Percentiles rank a stretch among this genome's conserved stretches.
These are phyloP conservation scores for Sialis fuliginosa DNA, from an alignment of 2,888 invertebrate species.

Conservation along the genomic window DNA sequence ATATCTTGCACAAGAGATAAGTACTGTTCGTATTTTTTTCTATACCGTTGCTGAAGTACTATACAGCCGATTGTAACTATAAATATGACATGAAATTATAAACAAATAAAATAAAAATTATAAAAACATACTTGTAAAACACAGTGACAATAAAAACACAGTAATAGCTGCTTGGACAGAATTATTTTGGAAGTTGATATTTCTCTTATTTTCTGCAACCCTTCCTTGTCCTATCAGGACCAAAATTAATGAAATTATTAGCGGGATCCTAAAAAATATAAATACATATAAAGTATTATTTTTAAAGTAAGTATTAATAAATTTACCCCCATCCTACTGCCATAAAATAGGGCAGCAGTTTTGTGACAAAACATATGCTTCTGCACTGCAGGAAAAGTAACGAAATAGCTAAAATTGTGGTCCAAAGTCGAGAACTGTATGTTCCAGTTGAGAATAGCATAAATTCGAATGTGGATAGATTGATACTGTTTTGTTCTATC, in stretches of 20 bases:
- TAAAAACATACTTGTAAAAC: conserved; percentile 50
- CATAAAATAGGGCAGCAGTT: conserved; percentile 51
- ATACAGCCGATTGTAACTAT: conserved; percentile 64
- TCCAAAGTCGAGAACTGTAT: conserved; percentile 72
- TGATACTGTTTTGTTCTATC: conserved; percentile 36
- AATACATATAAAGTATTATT: neutral
- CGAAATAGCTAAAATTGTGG: conserved; percentile 63
- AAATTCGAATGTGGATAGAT: conserved; percentile 49
- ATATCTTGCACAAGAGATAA: conserved; percentile 14
- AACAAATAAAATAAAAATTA: neutral
- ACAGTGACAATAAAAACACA: conserved; percentile 56
- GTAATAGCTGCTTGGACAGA: conserved; percentile 61
- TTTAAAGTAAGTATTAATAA: conserved; percentile 2
- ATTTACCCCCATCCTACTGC: conserved; percentile 38
- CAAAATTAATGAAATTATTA: conserved; percentile 44
- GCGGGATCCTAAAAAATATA: conserved; percentile 37
- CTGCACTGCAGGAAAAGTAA: conserved; percentile 68
- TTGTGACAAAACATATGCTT: conserved; percentile 66
- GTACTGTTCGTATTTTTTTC: conserved; percentile 49
- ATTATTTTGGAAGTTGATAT: conserved; percentile 64
- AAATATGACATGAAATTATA: conserved; percentile 12
- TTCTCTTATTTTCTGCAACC: conserved; percentile 37
- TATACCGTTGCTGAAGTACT: conserved; percentile 66
- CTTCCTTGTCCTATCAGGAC: conserved; percentile 34
- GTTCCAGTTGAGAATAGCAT: conserved; percentile 57